These are phyloP conservation scores for Sphenodon punctatus DNA, from an alignment of 2,797 vertebrate species.

Conservation along the genomic window DNA sequence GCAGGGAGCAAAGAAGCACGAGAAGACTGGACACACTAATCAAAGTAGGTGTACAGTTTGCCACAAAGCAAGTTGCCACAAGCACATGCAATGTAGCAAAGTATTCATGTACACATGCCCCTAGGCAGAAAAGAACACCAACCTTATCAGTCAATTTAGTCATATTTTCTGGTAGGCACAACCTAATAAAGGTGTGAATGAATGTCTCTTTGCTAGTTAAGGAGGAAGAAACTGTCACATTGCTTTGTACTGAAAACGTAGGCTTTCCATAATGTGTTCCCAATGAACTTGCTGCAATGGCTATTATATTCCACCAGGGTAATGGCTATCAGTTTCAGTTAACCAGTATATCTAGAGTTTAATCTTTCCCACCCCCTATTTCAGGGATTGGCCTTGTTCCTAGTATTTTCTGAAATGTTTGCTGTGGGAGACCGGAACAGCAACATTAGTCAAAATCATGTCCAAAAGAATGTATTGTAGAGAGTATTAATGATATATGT, in stretches of 20 bases:
- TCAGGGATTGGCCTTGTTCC: slow-evolving; percentile 44
- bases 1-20: too few species aligned
- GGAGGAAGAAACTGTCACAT: background rate
- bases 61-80: background rate
- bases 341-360: slow-evolving; percentile 3
- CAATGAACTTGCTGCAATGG: background rate
- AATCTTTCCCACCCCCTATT: slow-evolving; percentile 4
- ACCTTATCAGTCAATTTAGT: background rate
- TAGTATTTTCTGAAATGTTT: slow-evolving; percentile 63
- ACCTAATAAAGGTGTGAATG: background rate
- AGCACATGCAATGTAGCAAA: background rate
- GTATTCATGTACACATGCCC: background rate
- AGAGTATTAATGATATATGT: background rate
- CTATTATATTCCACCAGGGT: background rate
- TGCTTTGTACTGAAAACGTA: background rate
- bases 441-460: slow-evolving; percentile 3
- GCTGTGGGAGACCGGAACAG: slow-evolving; percentile 28
- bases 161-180: background rate
- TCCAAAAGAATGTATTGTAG: background rate
- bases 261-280: background rate
- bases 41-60: too few species aligned
- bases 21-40: too few species aligned
- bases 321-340: slow-evolving; percentile 33
- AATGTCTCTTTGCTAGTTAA: background rate
- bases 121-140: background rate